phyloP scores from a whole-genome alignment of 2,113 vertebrate species.

The Pseudorhombus dupliciocellatus region DNA sequence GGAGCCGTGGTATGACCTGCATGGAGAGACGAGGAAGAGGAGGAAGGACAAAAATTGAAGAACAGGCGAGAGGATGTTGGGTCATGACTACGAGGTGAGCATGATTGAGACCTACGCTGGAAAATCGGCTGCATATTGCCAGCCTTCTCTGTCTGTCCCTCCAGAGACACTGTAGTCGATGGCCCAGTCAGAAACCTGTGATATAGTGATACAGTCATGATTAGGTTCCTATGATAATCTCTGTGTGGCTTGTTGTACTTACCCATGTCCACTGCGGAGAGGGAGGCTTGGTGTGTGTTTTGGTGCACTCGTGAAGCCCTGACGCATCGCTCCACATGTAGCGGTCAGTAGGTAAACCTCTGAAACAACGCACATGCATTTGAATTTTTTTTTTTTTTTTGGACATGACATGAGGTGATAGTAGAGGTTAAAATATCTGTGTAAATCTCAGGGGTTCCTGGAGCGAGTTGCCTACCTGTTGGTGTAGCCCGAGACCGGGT shows the following conservation, averaged over 20 bases:
- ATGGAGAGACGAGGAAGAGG: conserved; percentile 26
- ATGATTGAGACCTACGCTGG: conserved; percentile 85
- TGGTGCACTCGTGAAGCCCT: conserved; percentile 93
- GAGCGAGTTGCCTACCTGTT: conserved; percentile 81
- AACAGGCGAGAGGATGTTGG: not conserved
- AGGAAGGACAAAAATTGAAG: not conserved
- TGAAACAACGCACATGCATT: conserved; percentile 59
- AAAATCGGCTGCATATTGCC: conserved; percentile 98
- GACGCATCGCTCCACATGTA: conserved; percentile 98
- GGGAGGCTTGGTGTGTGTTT: conserved; percentile 88
- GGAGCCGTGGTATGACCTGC: conserved; percentile 92
- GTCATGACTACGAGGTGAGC: not conserved
- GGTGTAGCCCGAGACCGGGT: conserved; percentile 93
- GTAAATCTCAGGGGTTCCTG: not conserved
- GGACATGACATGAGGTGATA: not conserved
- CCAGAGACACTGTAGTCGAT: conserved; percentile 87
- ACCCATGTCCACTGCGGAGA: conserved; percentile 97
- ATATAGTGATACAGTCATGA: too few relatives aligned
- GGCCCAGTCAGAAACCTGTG: conserved; percentile 92
- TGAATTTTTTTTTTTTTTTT: not conserved
- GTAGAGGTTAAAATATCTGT: not conserved
- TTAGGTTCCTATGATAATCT: not conserved
- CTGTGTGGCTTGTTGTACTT: conserved; percentile 32
- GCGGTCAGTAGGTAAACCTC: conserved; percentile 95
- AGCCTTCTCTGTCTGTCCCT: conserved; percentile 92